A percentile compares a stretch with the other conserved stretches of the same genome.
phyloP scores from a whole-genome alignment of 2,888 invertebrate species.

The Orthosia gracilis region DNA sequence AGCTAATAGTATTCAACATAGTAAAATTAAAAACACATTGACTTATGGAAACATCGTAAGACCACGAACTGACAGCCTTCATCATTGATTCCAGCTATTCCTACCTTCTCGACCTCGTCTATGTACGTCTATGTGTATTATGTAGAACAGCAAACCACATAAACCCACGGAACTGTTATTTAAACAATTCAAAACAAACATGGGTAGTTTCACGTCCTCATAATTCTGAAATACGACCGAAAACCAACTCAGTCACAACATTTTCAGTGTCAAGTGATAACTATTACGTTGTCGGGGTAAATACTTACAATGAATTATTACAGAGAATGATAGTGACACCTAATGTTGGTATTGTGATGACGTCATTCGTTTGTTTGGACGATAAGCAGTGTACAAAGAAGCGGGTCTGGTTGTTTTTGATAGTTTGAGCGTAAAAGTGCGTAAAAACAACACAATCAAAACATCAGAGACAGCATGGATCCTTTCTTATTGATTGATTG shows the following conservation, averaged over 20 bases:
- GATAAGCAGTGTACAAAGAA: slow-evolving; percentile 42
- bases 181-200: slow-evolving; percentile 9
- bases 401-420: not conserved
- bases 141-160: not conserved
- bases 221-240: slow-evolving; percentile 12
- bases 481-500: too few relatives aligned
- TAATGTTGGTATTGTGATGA: slow-evolving; percentile 37
- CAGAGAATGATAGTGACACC: slow-evolving; percentile 30
- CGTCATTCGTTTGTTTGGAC: slow-evolving; percentile 49
- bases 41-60: too few relatives aligned
- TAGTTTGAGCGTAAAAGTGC: not conserved
- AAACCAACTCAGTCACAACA: slow-evolving; percentile 7
- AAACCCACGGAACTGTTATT: not conserved
- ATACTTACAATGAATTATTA: slow-evolving; percentile 41
- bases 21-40: too few relatives aligned
- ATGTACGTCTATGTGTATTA: not conserved
- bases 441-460: too few relatives aligned
- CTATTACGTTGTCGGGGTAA: slow-evolving; percentile 36
- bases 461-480: too few relatives aligned
- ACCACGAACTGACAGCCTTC: too few relatives aligned
- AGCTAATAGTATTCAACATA: too few relatives aligned
- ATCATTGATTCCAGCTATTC: not conserved
- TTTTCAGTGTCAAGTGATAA: slow-evolving; percentile 39
- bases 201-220: not conserved
- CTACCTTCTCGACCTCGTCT: not conserved